A percentile compares a stretch with the other conserved stretches of the same genome.
Evolutionary conservation across 2,113 vertebrate species (phyloP).

Genomic region (Cromileptes altivelis): DNA sequence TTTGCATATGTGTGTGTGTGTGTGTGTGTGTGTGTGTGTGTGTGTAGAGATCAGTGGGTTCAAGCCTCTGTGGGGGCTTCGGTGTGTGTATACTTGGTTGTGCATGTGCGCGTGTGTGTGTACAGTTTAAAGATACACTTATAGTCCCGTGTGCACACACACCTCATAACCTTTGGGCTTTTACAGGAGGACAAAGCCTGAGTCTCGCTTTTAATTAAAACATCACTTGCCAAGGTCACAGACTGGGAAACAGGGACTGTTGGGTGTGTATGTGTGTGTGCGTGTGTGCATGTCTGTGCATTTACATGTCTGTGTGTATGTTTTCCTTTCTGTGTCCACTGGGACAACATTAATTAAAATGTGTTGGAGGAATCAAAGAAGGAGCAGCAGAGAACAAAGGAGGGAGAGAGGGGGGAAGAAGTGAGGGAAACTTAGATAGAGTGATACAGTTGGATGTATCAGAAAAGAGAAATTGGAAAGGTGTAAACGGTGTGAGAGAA

Average conservation of each 20-base stretch:
- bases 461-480: background rate
- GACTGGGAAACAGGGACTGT: constrained; percentile 31
- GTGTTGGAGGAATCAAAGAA: constrained; percentile 63
- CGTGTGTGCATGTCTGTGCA: constrained; percentile 21
- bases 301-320: constrained; percentile 43
- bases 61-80: constrained; percentile 3
- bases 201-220: constrained; percentile 72
- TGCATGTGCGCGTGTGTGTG: background rate
- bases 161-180: constrained; percentile 50
- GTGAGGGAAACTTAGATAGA: background rate
- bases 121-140: constrained; percentile 31
- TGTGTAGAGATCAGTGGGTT: constrained; percentile 30
- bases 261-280: constrained; percentile 16
- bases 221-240: constrained; percentile 69
- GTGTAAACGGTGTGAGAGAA: background rate
- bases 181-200: constrained; percentile 58
- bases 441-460: constrained; percentile 1
- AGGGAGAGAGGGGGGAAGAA: constrained; percentile 5
- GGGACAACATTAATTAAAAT: constrained; percentile 77
- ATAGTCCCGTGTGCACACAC: constrained; percentile 35
- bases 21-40: background rate
- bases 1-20: background rate
- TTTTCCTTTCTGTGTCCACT: constrained; percentile 51
- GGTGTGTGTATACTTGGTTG: background rate
- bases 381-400: constrained; percentile 50